Conservation (phyloP, 2,113 vertebrate genomes). For the Okapia johnstoni region DNA sequence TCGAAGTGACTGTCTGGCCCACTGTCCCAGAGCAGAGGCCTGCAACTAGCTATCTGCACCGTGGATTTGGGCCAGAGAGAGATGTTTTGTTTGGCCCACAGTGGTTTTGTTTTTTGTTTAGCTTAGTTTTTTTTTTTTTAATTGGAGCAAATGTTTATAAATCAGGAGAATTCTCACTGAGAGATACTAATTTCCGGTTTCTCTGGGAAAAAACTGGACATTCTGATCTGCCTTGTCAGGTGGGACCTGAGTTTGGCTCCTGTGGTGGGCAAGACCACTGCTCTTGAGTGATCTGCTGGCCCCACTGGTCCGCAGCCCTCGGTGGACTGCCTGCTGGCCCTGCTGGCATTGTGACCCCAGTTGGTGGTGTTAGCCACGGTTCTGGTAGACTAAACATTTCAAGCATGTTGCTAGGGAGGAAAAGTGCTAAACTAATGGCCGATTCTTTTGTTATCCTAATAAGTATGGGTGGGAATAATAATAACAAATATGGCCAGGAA, state of each 20-base stretch:
- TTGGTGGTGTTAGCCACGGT: not conserved
- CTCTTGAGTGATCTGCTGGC: not conserved
- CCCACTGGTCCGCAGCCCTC: not conserved
- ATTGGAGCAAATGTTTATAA: not conserved
- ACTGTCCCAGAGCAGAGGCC: not conserved
- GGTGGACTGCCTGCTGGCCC: not conserved
- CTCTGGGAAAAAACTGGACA: not conserved
- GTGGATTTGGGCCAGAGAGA: not conserved
- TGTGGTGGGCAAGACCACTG: not conserved
- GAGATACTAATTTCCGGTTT: conserved; percentile 9
- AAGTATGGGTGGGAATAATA: not conserved
- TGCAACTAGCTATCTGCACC: not conserved
- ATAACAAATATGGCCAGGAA: not conserved
- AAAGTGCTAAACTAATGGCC: not conserved
- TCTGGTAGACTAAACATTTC: not conserved
- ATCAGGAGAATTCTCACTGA: conserved; percentile 24
- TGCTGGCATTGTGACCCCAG: not conserved
- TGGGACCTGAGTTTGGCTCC: not conserved
- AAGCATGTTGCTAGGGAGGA: not conserved
- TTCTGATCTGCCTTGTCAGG: not conserved
- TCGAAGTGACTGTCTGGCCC: not conserved
- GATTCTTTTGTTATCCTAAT: not conserved
- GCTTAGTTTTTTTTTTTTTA: not conserved
- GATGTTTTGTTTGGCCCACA: not conserved
- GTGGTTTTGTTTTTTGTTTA: not conserved